Evolutionary conservation across 2,113 vertebrate genomes (phyloP).

Genomic region (Muntiacus muntjak): DNA sequence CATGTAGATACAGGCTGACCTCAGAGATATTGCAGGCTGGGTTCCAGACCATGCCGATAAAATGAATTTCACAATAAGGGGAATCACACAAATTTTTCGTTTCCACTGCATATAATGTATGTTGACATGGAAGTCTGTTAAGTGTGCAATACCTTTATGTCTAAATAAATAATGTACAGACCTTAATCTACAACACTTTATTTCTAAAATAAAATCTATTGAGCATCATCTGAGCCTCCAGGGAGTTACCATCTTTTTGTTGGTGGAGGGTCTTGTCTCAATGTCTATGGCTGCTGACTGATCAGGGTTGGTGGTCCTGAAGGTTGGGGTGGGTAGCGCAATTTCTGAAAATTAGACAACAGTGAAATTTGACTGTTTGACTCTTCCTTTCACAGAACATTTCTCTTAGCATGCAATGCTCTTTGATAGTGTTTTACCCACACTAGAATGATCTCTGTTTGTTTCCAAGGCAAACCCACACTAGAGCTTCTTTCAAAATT

Average conservation of each 20-base stretch:
- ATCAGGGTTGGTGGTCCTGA: not conserved
- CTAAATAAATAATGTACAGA: not conserved
- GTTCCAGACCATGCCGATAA: not conserved
- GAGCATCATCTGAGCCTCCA: not conserved
- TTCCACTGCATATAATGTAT: not conserved
- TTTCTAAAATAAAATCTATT: not conserved
- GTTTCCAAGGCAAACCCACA: not conserved
- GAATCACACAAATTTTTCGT: not conserved
- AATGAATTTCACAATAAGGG: not conserved
- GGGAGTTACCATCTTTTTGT: not conserved
- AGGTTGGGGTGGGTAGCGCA: fast-evolving
- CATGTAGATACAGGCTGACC: not conserved
- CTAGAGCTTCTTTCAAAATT: not conserved
- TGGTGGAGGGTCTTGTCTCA: not conserved
- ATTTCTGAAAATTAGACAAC: not conserved
- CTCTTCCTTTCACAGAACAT: not conserved
- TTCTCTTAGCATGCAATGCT: not conserved
- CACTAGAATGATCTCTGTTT: not conserved
- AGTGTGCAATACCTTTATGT: not conserved
- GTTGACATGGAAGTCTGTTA: not conserved
- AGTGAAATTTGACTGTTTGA: not conserved
- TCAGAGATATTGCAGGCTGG: not conserved
- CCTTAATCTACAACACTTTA: not conserved
- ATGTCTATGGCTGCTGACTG: not conserved
- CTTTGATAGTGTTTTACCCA: fast-evolving